Conservation (phyloP, 1,140 invertebrate genomes). For the Euschistus heros region DNA sequence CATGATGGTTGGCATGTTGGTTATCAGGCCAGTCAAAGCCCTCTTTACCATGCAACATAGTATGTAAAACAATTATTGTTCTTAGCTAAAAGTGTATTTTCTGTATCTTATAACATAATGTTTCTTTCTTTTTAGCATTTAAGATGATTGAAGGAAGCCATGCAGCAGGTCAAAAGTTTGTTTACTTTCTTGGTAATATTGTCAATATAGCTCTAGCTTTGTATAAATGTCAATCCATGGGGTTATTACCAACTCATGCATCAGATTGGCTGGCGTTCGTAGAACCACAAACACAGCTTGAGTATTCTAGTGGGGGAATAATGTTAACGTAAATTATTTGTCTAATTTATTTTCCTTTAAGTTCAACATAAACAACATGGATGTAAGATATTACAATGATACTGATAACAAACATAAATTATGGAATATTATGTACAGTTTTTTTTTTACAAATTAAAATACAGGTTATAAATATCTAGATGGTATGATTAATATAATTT, state of each 20-base stretch:
- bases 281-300: slow-evolving; percentile 74
- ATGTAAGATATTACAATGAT: no score
- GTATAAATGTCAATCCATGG: slow-evolving; percentile 99
- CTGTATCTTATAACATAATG: background rate
- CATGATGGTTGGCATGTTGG: slow-evolving; percentile 99
- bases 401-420: background rate
- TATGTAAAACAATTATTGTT: background rate
- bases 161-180: slow-evolving; percentile 80
- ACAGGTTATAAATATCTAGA: background rate
- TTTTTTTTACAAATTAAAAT: slow-evolving; percentile 1
- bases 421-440: slow-evolving; percentile 1
- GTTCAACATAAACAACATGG: no score
- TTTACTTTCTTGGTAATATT: slow-evolving; percentile 91
- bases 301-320: slow-evolving; percentile 79
- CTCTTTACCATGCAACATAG: slow-evolving; percentile 79
- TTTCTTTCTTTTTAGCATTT: slow-evolving; percentile 52
- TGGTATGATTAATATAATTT: background rate
- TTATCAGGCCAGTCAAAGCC: slow-evolving; percentile 89
- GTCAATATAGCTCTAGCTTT: slow-evolving; percentile 85
- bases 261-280: slow-evolving; percentile 99
- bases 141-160: slow-evolving; percentile 93
- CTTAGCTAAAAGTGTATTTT: background rate
- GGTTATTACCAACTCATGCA: slow-evolving; percentile 89
- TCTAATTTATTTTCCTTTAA: background rate
- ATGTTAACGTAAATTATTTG: slow-evolving; percentile 44